Evolutionary conservation across 1,140 invertebrate species (phyloP).

Genomic region (Wiebesia pumilae): DNA sequence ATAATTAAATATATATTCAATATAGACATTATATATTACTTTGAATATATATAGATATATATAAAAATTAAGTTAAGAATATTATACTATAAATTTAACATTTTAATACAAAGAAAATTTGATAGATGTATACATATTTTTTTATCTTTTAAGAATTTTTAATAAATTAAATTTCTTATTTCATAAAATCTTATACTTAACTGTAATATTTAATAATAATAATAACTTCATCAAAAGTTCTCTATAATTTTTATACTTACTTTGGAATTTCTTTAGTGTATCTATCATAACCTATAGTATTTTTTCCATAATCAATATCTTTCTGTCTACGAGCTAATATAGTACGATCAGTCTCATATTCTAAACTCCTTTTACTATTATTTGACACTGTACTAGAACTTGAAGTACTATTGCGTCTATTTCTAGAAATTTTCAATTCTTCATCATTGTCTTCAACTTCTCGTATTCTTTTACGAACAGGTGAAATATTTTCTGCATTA

Average conservation of each 20-base stretch:
- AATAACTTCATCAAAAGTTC: too few relatives aligned
- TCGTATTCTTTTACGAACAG: conserved; percentile 48
- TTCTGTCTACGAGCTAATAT: conserved; percentile 88
- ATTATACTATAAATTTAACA: too few relatives aligned
- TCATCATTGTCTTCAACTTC: conserved; percentile 43
- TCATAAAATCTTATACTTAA: too few relatives aligned
- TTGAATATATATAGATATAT: too few relatives aligned
- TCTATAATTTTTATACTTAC: conserved; percentile 77
- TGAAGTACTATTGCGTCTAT: conserved; percentile 65
- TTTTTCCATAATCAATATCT: conserved; percentile 96
- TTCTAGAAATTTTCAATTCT: conserved; percentile 57
- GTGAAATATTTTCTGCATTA: conserved; percentile 38
- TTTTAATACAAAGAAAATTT: too few relatives aligned
- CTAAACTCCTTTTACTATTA: conserved; percentile 63
- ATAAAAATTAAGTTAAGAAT: too few relatives aligned
- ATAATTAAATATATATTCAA: too few relatives aligned
- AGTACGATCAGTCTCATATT: conserved; percentile 83
- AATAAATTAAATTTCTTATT: too few relatives aligned
- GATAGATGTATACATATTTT: too few relatives aligned
- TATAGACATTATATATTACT: too few relatives aligned
- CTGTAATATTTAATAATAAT: too few relatives aligned
- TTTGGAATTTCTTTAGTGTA: conserved; percentile 84
- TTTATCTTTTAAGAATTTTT: too few relatives aligned
- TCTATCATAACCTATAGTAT: conserved; percentile 90
- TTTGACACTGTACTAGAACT: conserved; percentile 68